Percentiles rank a stretch among this genome's conserved stretches.
phyloP scores from a whole-genome alignment of 2,888 invertebrate species.

The Patella caerulea region DNA sequence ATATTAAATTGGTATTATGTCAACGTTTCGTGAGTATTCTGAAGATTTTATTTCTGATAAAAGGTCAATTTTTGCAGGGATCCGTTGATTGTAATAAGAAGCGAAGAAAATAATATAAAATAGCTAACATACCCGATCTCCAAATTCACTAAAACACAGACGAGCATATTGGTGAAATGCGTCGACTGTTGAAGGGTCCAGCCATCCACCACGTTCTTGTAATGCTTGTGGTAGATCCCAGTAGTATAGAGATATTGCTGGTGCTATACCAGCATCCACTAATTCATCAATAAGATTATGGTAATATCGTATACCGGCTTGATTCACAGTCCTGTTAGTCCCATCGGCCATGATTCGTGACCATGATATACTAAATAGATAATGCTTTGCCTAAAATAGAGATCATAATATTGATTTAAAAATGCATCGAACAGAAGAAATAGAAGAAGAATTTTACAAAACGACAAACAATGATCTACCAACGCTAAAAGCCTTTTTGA shows the following conservation, averaged over 20 bases:
- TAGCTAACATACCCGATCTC: constrained; percentile 58
- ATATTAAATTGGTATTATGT: no score
- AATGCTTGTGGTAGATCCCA: constrained; percentile 69
- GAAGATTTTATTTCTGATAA: no score
- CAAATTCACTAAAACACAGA: constrained; percentile 65
- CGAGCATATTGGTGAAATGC: constrained; percentile 68
- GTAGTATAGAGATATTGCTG: constrained; percentile 75
- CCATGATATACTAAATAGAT: neutral
- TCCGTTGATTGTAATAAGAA: no score
- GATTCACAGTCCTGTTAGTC: neutral
- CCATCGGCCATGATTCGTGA: neutral
- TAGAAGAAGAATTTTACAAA: neutral
- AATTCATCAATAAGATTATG: constrained; percentile 82
- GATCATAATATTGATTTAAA: neutral
- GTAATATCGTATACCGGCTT: constrained; percentile 78
- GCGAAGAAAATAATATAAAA: neutral
- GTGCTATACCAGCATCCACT: constrained; percentile 75
- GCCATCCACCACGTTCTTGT: constrained; percentile 70
- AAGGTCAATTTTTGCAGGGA: no score
- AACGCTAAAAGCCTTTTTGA: no score
- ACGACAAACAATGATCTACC: no score
- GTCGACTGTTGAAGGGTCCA: constrained; percentile 54
- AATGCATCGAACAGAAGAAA: neutral
- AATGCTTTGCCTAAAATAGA: neutral
- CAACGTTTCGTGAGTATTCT: no score